Evolutionary conservation across 2,113 vertebrate species (phyloP), one percentile per base, ranked within the genome.

Genomic region (Oncorhynchus kisutch): DNA sequence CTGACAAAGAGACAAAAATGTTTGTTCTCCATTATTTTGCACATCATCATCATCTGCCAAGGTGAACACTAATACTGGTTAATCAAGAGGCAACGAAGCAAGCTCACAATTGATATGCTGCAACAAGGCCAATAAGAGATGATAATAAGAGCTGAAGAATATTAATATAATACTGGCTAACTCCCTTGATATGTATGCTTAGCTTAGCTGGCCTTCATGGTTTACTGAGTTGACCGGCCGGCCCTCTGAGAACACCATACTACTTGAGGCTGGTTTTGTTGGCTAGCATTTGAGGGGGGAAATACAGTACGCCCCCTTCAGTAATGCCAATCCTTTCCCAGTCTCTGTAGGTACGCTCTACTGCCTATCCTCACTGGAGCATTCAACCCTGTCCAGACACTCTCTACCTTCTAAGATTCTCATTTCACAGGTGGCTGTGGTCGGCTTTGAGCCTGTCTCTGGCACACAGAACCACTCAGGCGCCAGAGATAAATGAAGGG

Each of bases 371-470:
- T 78, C 85, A 82, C 72, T 49, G 84, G 65, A 90, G 89, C 90
- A 65, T 88, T 91, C 88, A 93, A 84, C 80, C 89, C 82, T 87
- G 87, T 87, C 91, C 82, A 31, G 78, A 48, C 68, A 22, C 45
- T 75, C 45, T 67, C 76, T 45, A 60, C 80, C 89, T 86, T 84
- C 88, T 90, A 87, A 87, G 82, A 90, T 93, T 93, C 90, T 91
- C 91, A 93, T 93, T 93, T 92, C 92, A 92, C 91, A 90, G 88
- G 89, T 92, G 90, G 90, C 89, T 92, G 90, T 91, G 86, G 90
- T 87, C 85, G 79, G 81, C 87, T 88, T 88, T 85, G 78, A 89
- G 88, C 85, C 85, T 82, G 88, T 86, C 90, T 82, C 84, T 72
- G 83, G 83, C 87, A 79, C 85, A 85, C 86, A 85, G 75, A 81